Percentiles rank a stretch among this genome's conserved stretches.
These are phyloP conservation scores for Acholoe squamosa DNA, from an alignment of 2,888 invertebrate genomes.

Conservation along the genomic window DNA sequence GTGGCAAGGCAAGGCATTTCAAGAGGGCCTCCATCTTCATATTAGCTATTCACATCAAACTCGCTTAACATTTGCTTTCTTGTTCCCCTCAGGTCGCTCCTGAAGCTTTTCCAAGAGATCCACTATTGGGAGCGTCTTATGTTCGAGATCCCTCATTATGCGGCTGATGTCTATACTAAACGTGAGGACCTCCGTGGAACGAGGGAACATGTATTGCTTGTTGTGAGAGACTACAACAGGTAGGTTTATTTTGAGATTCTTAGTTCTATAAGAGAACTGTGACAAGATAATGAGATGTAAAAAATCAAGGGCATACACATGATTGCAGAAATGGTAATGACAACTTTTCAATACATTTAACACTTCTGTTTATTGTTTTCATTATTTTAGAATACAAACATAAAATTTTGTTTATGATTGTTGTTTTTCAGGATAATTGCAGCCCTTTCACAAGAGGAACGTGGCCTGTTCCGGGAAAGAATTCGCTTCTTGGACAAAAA, in stretches of 20 bases:
- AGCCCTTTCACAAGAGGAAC: slow-evolving; percentile 90
- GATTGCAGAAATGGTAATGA: too few relatives aligned
- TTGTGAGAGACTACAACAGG: slow-evolving; percentile 84
- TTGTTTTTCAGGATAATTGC: slow-evolving; percentile 86
- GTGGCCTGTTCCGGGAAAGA: slow-evolving; percentile 90
- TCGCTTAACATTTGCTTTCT: not conserved
- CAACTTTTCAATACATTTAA: too few relatives aligned
- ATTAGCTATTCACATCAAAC: too few relatives aligned
- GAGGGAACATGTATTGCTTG: slow-evolving; percentile 82
- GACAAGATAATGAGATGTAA: too few relatives aligned
- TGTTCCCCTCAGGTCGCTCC: slow-evolving; percentile 85
- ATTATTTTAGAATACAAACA: too few relatives aligned
- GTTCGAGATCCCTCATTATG: slow-evolving; percentile 88
- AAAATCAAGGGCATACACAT: too few relatives aligned
- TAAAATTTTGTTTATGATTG: too few relatives aligned
- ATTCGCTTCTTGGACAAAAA: slow-evolving; percentile 85
- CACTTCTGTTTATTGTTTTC: too few relatives aligned
- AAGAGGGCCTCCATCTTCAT: too few relatives aligned
- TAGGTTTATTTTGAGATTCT: slow-evolving; percentile 65
- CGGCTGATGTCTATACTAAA: slow-evolving; percentile 86
- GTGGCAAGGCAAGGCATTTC: too few relatives aligned
- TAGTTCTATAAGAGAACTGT: not conserved
- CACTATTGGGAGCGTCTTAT: slow-evolving; percentile 89
- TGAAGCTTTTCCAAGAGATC: slow-evolving; percentile 89
- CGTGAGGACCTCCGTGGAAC: slow-evolving; percentile 81